A percentile compares a stretch with the other conserved stretches of the same genome.
phyloP scores from a whole-genome alignment of 1,140 invertebrate species.

The Batillaria attramentaria region DNA sequence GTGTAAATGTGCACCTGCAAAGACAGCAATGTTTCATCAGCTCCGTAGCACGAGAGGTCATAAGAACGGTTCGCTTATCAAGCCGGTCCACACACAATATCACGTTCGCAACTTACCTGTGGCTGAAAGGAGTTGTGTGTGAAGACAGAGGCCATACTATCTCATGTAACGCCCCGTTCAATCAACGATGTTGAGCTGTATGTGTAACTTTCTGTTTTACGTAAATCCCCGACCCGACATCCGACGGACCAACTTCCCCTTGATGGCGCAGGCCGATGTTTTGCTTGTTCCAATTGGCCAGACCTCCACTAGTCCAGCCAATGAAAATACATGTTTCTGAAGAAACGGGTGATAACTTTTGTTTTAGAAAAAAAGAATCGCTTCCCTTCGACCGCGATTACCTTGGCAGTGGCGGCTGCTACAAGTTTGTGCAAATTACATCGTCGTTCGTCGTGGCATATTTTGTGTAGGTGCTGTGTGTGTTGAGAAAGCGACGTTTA shows the following conservation, averaged over 20 bases:
- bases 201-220: slow-evolving; percentile 8
- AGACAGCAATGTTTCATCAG: background rate
- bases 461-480: no score
- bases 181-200: background rate
- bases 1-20: background rate
- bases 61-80: background rate
- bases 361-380: no score
- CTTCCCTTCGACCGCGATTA: no score
- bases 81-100: background rate
- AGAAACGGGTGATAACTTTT: no score
- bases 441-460: no score
- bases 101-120: slow-evolving; percentile 31
- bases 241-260: slow-evolving; percentile 18
- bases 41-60: background rate
- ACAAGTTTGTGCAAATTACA: no score
- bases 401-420: no score
- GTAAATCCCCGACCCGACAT: slow-evolving; percentile 25
- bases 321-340: no score
- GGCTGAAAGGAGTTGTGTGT: slow-evolving; percentile 35
- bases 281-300: background rate
- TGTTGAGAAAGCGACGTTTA: no score
- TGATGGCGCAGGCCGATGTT: background rate
- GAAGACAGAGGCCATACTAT: slow-evolving; percentile 39
- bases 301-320: no score
- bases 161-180: background rate